Evolutionary conservation across 2,888 invertebrate species (phyloP), one percentile per base, ranked within the genome.

Genomic region (Eubasilissa splendida): DNA sequence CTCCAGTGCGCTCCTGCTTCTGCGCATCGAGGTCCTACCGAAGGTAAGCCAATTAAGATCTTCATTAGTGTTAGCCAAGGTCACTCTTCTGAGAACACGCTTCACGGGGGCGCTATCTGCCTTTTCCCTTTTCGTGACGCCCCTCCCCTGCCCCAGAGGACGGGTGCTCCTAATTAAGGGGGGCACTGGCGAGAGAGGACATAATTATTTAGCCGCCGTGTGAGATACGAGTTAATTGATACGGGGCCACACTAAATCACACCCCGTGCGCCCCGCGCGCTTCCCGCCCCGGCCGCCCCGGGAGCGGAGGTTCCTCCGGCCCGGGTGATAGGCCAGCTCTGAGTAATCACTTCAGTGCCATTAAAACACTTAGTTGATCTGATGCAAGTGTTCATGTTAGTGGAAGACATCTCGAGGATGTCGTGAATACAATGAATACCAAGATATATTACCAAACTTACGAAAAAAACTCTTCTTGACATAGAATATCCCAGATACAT

Each of bases 51-150:
- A 83, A 82, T 83, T 83, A 83, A 83, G 83, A 83, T 83, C 83
- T 83, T 83, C 83, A 83, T 83, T 83, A 83, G 83, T 63, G 83
- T 74, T 52, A 75, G 70, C 81, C 83, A 83, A 83, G 83, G 83
- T 82, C 82, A 80, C 70, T 60, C 73, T 83, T 83, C 83, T 82
- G 76, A 82, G 83, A 83, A 83, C 79, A 70, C 74, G 76, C 77
- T 22, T 74, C 81, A 54, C 53, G 66, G 65, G 77, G 80, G 77
- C 77, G 73, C 59, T 73, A 66, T 80, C 80, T 76, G 59, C 73
- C 73, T 79, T 54, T 76, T 81, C 74, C 59, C 75, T 73, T 63
- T 70, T 74, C 75, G 66, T 68, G 68, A 79, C 71, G 74, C 73
- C 77, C 74, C 59, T 70, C 59, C 60, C 76, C 58, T 68, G 76